Conservation (phyloP, 2,888 invertebrate species). For the Muschampia plurimacula region DNA sequence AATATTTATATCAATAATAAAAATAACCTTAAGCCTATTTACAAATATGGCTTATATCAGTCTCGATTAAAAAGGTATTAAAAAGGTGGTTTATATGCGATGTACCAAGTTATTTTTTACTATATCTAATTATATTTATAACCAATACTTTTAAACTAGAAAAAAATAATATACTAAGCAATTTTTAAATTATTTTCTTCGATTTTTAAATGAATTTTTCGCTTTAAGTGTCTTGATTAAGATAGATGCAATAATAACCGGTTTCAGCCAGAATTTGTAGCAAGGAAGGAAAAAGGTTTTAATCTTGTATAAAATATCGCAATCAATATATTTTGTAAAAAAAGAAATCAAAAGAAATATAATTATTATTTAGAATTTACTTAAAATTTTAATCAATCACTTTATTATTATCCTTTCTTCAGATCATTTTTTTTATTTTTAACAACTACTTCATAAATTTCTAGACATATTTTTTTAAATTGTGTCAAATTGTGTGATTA, state of each 20-base stretch:
- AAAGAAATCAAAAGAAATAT: too few relatives aligned
- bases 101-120: background rate
- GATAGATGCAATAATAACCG: too few relatives aligned
- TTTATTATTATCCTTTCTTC: background rate
- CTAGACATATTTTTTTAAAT: background rate
- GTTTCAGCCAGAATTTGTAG: too few relatives aligned
- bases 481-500: background rate
- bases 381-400: too few relatives aligned
- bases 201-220: too few relatives aligned
- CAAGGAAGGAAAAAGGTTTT: too few relatives aligned
- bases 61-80: background rate
- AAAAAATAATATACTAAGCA: too few relatives aligned
- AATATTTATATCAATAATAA: background rate
- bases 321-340: too few relatives aligned
- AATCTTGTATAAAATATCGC: too few relatives aligned
- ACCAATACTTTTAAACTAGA: background rate
- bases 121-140: background rate
- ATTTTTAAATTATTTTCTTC: too few relatives aligned
- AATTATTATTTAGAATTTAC: too few relatives aligned
- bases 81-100: background rate
- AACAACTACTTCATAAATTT: background rate
- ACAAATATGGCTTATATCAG: slow-evolving; percentile 6
- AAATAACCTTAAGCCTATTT: background rate
- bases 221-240: too few relatives aligned
- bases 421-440: background rate